A percentile compares a stretch with the other conserved stretches of the same genome.
Evolutionary conservation across 2,888 invertebrate species (phyloP).

Genomic region (Achlya flavicornis): DNA sequence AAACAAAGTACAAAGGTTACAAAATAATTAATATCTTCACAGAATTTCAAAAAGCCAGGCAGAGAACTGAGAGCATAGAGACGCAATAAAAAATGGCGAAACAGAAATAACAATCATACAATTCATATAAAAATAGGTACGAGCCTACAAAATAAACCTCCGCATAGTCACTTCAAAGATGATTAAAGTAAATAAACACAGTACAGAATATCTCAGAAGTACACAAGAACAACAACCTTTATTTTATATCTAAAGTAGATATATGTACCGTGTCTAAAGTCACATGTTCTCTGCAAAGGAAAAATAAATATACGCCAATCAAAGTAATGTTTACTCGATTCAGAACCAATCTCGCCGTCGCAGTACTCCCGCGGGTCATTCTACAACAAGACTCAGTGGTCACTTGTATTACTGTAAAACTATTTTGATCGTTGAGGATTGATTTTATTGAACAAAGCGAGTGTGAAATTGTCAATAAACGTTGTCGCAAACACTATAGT

Average conservation of each 20-base stretch:
- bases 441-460: neutral
- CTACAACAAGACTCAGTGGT: constrained; percentile 17
- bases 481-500: neutral
- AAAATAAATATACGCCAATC: constrained; percentile 27
- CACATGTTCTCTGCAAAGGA: constrained; percentile 14
- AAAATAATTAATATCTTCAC: no score
- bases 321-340: constrained; percentile 29
- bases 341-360: constrained; percentile 31
- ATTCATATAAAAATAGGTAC: no score
- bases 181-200: neutral
- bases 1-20: no score
- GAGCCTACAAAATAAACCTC: no score
- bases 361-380: constrained; percentile 28
- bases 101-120: no score
- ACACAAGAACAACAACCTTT: neutral
- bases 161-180: neutral
- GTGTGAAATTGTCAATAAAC: no score
- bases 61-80: no score
- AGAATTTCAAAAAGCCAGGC: no score
- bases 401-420: constrained; percentile 14
- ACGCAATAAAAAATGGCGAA: no score
- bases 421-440: neutral
- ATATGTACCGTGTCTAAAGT: no score
- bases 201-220: neutral
- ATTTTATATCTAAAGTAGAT: constrained; percentile 33